Conservation (phyloP, 2,888 invertebrate species). For the Spicauda simplicius region DNA sequence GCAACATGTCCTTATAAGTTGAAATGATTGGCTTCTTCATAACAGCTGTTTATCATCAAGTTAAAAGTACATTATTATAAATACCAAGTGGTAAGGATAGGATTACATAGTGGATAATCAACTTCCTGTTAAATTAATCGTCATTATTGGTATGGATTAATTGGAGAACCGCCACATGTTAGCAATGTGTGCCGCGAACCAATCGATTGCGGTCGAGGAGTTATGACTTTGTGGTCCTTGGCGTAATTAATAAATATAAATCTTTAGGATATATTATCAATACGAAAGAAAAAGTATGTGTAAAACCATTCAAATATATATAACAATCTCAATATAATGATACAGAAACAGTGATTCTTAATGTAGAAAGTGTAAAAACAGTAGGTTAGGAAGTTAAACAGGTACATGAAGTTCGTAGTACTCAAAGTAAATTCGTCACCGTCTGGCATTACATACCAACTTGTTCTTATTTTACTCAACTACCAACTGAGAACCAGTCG, state of each 20-base stretch:
- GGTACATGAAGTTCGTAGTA: no score
- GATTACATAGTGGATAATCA: background rate
- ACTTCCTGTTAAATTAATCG: background rate
- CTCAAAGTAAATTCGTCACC: background rate
- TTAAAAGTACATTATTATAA: background rate
- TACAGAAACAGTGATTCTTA: no score
- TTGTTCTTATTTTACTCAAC: constrained; percentile 15
- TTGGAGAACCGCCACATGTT: constrained; percentile 4
- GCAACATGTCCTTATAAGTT: no score
- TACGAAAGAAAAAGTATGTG: no score
- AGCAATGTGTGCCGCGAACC: background rate
- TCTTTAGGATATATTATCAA: background rate
- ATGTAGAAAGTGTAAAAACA: background rate
- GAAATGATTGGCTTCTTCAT: no score
- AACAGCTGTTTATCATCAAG: no score
- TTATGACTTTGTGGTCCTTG: background rate
- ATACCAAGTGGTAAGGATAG: background rate
- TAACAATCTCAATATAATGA: no score
- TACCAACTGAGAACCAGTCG: constrained; percentile 26
- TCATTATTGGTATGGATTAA: constrained; percentile 3
- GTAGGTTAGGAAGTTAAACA: no score
- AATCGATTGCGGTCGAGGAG: constrained; percentile 1
- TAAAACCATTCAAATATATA: no score
- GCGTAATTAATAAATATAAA: background rate
- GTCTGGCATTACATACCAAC: background rate